phyloP scores from a whole-genome alignment of 2,113 vertebrate species.

The Cebidichthys violaceus region DNA sequence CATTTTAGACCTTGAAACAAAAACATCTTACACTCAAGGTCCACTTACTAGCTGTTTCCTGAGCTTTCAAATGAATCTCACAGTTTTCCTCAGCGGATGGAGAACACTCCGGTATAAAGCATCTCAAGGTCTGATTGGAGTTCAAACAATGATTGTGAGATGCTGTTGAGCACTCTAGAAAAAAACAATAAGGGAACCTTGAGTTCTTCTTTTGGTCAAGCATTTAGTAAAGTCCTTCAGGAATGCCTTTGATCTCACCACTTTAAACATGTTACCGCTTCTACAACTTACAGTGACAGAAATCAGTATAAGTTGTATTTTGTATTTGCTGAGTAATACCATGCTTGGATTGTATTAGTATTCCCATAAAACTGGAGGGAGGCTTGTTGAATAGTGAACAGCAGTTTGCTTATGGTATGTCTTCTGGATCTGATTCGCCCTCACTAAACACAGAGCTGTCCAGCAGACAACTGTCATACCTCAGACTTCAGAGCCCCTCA shows the following conservation, averaged over 20 bases:
- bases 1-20: not conserved
- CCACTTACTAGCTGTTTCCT: not conserved
- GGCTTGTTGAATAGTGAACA: too few species aligned
- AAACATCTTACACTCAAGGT: too few species aligned
- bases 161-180: not conserved
- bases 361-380: too few species aligned
- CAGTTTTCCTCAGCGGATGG: not conserved
- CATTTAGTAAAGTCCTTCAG: not conserved
- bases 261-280: not conserved
- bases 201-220: not conserved
- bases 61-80: not conserved
- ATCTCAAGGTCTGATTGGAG: not conserved
- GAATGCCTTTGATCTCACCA: not conserved
- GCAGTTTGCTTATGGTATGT: not conserved
- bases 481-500: not conserved
- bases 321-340: not conserved
- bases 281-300: not conserved
- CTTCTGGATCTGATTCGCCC: not conserved
- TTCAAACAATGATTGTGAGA: not conserved
- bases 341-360: not conserved
- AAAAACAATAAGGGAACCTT: not conserved
- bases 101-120: not conserved
- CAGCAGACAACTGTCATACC: not conserved
- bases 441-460: not conserved
- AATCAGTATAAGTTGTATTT: not conserved